phyloP scores from a whole-genome alignment of 2,888 invertebrate species.

The Aspidiotus destructor region DNA sequence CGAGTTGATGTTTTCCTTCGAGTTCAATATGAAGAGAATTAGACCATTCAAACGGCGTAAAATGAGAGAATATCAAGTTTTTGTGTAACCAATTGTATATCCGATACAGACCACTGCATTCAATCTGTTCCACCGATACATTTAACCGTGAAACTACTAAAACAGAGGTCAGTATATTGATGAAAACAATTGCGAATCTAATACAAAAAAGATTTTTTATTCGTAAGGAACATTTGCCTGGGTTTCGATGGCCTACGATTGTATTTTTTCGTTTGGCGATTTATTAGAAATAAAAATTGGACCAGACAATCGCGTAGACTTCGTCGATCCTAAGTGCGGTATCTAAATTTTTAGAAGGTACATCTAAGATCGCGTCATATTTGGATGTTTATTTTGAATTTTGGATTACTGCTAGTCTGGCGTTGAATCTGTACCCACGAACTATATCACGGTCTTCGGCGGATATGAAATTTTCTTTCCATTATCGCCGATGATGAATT shows the following conservation, averaged over 20 bases:
- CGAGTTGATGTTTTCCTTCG: too few species aligned
- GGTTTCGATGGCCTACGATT: too few species aligned
- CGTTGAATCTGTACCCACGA: not conserved
- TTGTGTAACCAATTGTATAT: constrained; percentile 20
- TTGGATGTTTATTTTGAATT: not conserved
- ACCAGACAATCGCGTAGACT: too few species aligned
- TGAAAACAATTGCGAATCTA: constrained; percentile 19
- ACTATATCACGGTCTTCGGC: not conserved
- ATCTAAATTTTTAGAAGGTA: too few species aligned
- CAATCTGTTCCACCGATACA: constrained; percentile 18
- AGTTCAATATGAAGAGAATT: not conserved
- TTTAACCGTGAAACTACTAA: constrained; percentile 25
- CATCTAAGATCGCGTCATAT: too few species aligned
- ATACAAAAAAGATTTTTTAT: constrained; percentile 11
- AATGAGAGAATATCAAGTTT: not conserved
- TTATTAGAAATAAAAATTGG: not conserved
- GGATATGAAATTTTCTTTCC: not conserved
- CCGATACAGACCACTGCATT: not conserved
- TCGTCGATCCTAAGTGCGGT: too few species aligned
- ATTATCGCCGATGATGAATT: constrained; percentile 15
- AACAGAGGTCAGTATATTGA: constrained; percentile 29
- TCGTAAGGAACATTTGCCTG: constrained; percentile 13
- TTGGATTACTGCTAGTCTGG: not conserved
- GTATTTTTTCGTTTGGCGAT: not conserved
- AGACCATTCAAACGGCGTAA: not conserved